Evolutionary conservation across 2,888 invertebrate species (phyloP), one percentile per base, ranked within the genome.

Genomic region (Agrochola litura): DNA sequence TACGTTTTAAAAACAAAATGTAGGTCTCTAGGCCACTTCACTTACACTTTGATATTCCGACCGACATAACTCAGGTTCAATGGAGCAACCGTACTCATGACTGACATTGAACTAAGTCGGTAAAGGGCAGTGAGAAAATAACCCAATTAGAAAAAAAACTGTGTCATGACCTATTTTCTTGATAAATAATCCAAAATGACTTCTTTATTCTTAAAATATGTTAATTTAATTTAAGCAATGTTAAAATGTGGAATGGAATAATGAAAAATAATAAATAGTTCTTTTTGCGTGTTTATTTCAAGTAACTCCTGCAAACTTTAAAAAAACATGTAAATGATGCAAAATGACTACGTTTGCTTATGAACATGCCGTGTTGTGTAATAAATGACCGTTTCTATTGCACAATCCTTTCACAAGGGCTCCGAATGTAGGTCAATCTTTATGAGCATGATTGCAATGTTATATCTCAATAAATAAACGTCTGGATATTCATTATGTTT

Each of bases 11-110:
- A 94, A 95, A 94, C 94, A 94, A 95, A 98, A 98, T 98, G 98
- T 98, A 98, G 98, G 98, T 98, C 98, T 98, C 97, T 98, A 98
- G 98, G 98, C 98, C 98, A 98, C 98, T 98, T 98, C 98, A 98
- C 98, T 98, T 98, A 98, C 98, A 96, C 98, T 98, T 97, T 97
- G 97, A 97, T 98, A 98, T 97, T 97, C 97, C 97, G 97, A 97
- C 97, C 97, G 97, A 97, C 97, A 97, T 97, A 97, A 97, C 97
- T 97, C 97, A 95, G 96, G 97, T 97, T 98, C 98, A 98, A 97
- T 97, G 95, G 96, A 97, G 96, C 97, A 96, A 97, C 98, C 96
- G 96, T 96, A 95, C 96, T 97, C 97, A 97, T 97, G 97, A 97
- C 96, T 97, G 97, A 97, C 97, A 97, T 97, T 97, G 97, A 97